These are phyloP conservation scores for Druon quercuslanigerum DNA, from an alignment of 1,140 invertebrate species.

Conservation along the genomic window DNA sequence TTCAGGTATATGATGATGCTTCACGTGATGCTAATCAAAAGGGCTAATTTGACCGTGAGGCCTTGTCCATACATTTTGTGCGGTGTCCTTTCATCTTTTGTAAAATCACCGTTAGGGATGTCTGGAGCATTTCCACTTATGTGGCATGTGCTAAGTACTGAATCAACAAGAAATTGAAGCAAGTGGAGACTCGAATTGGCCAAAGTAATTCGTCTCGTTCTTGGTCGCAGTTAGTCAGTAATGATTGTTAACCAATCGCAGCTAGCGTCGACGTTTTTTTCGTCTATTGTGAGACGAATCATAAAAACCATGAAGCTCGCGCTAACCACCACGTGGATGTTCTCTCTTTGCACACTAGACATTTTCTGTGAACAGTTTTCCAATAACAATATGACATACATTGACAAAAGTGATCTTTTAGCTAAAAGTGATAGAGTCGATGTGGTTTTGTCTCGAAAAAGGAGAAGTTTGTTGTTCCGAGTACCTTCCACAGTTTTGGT, in stretches of 20 bases:
- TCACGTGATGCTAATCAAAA: too few relatives aligned
- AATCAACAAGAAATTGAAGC: neutral
- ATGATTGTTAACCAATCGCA: conserved; percentile 1
- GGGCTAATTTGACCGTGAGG: too few relatives aligned
- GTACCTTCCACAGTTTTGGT: conserved; percentile 62
- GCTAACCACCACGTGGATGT: conserved; percentile 50
- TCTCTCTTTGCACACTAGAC: conserved; percentile 49
- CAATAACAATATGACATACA: conserved; percentile 48
- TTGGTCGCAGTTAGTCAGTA: neutral
- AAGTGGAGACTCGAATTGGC: neutral
- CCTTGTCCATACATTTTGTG: neutral
- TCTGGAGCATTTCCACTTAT: neutral
- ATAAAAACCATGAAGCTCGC: conserved; percentile 48
- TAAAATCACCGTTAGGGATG: neutral
- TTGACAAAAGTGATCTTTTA: conserved; percentile 49
- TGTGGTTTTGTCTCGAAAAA: conserved; percentile 43
- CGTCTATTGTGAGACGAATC: neutral
- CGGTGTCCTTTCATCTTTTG: neutral
- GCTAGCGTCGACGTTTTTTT: neutral
- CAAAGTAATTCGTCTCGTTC: neutral
- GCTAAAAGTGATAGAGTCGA: conserved; percentile 37
- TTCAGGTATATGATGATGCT: too few relatives aligned
- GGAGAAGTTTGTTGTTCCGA: conserved; percentile 63
- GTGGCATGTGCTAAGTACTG: neutral
- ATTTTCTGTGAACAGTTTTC: conserved; percentile 48